Base-by-base conservation (phyloP, 1,140 invertebrate species). In the Palaemon carinicauda region DNA sequence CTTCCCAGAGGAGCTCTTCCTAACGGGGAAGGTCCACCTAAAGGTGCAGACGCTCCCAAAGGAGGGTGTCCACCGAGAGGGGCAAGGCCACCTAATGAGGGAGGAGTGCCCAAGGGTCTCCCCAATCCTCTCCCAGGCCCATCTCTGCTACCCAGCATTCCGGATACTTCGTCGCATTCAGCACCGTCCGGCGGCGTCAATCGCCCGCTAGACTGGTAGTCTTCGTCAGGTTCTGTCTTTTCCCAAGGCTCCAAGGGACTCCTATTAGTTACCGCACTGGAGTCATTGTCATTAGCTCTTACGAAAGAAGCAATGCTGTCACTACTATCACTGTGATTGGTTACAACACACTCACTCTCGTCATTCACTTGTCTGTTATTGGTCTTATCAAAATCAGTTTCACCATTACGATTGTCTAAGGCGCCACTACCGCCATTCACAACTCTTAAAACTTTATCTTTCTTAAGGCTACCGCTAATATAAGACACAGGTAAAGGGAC, bases 101-200 rank as follows among this genome's bases (percentile, higher is more conserved):
- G 3, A 4, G 69, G 41, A 65, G 56, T 21, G 27, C 41, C 3
- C 41, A 41, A 31, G 65, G 65, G 65, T 7, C 54, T 74, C 27
- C 82, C 82, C 1, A 85, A 51, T 24, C 77, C 77, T 29, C 77
- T 24, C 33, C 77, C 60, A 24, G 27, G n/a, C 19, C 77, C 78
- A 73, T 79, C 84, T 75, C 73, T 84, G 14, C 82, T 73, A 14
- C 71, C 33, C 21, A 80, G 56, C 84, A 86, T 86, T 27, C 10
- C 51, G 1, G 56, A 27, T 17, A n/a, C 33, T 29, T 24, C 17
- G 54, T 31, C 14, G 29, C 3, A 51, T 50, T 33, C 19, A 31
- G n/a, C 24, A 19, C 60, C 17, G 21, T 74, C 31, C 29, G 52
- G 77, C 50, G 27, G 50, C n/a, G 54, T n/a, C 79, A 27, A 3